Evolutionary conservation across 2,797 vertebrate species (phyloP).

Genomic region (Protosalanx chinensis): DNA sequence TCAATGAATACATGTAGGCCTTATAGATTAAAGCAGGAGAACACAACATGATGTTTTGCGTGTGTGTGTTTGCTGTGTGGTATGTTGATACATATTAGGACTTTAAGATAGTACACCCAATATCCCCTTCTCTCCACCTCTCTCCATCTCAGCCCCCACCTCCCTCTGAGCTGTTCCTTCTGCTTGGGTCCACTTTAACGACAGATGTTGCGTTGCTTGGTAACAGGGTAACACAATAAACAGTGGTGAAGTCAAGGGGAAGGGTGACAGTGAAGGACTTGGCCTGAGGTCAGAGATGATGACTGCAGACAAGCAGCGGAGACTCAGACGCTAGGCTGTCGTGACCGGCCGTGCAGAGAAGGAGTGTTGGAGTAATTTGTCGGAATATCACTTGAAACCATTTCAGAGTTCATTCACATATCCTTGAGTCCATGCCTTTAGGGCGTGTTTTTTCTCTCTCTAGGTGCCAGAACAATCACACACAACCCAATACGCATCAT

Average conservation of each 20-base stretch:
- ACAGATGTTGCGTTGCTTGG: slow-evolving; percentile 1
- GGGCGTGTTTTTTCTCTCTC: not conserved
- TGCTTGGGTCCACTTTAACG: not conserved
- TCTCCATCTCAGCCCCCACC: not conserved
- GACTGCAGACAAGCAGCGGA: not conserved
- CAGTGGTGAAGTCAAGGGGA: not conserved
- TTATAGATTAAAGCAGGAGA: no score
- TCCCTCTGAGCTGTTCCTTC: not conserved
- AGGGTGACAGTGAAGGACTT: not conserved
- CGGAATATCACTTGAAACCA: not conserved
- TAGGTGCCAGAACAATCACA: not conserved
- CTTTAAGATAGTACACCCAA: no score
- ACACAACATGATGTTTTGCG: no score
- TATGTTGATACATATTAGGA: no score
- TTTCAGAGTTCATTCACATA: not conserved
- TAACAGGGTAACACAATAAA: slow-evolving; percentile 2
- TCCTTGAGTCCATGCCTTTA: not conserved
- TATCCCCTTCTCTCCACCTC: not conserved
- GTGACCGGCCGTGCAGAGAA: no score
- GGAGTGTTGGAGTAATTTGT: not conserved
- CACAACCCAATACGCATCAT: not conserved
- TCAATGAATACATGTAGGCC: no score
- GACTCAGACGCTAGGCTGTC: not conserved
- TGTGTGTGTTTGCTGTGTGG: no score
- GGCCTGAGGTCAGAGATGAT: not conserved